Conservation (phyloP, 2,113 vertebrate species). For the Reinhardtius hippoglossoides region DNA sequence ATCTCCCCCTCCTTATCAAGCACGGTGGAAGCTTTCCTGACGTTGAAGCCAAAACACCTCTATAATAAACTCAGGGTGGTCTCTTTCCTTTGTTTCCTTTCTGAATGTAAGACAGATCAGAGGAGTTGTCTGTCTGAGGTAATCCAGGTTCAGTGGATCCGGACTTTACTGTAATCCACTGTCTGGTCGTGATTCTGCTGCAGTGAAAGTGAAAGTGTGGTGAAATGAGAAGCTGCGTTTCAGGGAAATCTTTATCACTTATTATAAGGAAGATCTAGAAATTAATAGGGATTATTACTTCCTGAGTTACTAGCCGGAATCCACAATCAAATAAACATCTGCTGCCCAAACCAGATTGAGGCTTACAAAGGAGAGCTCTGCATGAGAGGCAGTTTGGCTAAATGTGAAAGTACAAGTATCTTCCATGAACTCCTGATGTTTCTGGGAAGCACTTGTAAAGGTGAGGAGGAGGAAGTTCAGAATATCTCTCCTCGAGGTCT, state of each 20-base stretch:
- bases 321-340: neutral
- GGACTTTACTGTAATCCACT: too few species aligned
- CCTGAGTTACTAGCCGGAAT: neutral
- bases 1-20: too few species aligned
- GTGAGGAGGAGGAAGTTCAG: too few species aligned
- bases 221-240: constrained; percentile 28
- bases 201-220: neutral
- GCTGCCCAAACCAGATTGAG: neutral
- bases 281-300: neutral
- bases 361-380: neutral
- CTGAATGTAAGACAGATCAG: too few species aligned
- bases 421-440: neutral
- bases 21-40: too few species aligned
- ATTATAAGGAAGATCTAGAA: constrained; percentile 4
- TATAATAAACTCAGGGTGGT: too few species aligned
- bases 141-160: too few species aligned
- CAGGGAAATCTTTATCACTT: constrained; percentile 1
- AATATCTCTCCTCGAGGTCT: too few species aligned
- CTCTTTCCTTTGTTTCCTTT: too few species aligned
- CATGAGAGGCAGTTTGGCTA: neutral
- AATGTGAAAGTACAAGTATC: constrained; percentile 19
- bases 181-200: too few species aligned
- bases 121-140: too few species aligned
- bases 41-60: too few species aligned
- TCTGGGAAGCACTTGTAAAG: neutral